Evolutionary conservation across 2,113 vertebrate genomes (phyloP).

Genomic region (Lophura nycthemera): DNA sequence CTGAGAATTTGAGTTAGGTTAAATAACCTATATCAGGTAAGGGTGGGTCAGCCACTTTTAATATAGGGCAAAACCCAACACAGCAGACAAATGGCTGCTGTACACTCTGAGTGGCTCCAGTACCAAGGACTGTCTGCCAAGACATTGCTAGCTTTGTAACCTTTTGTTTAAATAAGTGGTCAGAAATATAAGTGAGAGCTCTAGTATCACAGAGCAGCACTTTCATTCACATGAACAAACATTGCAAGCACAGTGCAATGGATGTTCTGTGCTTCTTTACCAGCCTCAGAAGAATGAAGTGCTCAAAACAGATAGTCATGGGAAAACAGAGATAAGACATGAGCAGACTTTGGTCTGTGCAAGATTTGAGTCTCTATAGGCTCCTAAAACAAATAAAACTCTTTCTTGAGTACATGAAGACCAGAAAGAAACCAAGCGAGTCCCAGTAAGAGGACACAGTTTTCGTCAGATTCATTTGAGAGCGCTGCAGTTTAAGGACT

Average conservation of each 20-base stretch:
- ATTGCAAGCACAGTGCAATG: neutral
- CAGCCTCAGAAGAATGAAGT: neutral
- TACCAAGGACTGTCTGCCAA: neutral
- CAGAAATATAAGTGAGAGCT: neutral
- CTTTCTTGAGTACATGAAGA: neutral
- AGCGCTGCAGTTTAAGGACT: neutral
- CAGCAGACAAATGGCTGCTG: neutral
- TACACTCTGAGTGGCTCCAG: neutral
- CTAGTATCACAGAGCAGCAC: rapidly evolving
- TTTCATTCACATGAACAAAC: neutral
- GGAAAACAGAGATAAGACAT: neutral
- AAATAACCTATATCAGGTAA: neutral
- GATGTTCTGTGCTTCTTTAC: neutral
- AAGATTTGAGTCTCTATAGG: neutral
- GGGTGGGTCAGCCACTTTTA: neutral
- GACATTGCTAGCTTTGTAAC: neutral
- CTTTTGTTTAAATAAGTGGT: neutral
- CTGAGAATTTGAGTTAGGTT: neutral
- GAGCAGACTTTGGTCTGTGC: neutral
- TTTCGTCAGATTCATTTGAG: neutral
- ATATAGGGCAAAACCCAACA: neutral
- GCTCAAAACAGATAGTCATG: neutral
- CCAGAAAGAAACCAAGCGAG: neutral
- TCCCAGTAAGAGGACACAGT: neutral
- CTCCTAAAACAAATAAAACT: neutral